phyloP scores from a whole-genome alignment of 2,797 vertebrate species.

The Nannoperca obscura region DNA sequence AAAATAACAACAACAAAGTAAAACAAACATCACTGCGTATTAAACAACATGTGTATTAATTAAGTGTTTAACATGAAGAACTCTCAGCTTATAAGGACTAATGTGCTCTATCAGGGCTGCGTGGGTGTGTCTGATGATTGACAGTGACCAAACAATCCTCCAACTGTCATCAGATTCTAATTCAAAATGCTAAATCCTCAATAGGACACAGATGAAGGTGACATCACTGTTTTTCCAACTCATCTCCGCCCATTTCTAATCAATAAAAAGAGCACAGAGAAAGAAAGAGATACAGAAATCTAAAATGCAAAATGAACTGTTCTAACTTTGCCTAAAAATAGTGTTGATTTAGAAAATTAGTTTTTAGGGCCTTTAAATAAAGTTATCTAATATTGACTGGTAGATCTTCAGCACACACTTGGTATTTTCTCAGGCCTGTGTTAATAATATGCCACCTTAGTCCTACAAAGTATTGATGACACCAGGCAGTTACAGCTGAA shows the following conservation, averaged over 20 bases:
- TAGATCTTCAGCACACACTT: neutral
- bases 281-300: neutral
- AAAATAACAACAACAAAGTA: too few species aligned
- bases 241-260: too few species aligned
- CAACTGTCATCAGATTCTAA: too few species aligned
- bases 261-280: neutral
- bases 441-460: neutral
- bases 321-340: neutral
- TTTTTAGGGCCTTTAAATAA: neutral
- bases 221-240: too few species aligned
- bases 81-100: too few species aligned
- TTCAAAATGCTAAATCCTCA: too few species aligned
- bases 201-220: too few species aligned
- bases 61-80: neutral
- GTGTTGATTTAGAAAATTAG: neutral
- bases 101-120: too few species aligned
- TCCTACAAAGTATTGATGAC: neutral
- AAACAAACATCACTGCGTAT: neutral
- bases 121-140: too few species aligned
- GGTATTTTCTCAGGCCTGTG: neutral
- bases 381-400: neutral
- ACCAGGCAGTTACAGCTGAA: neutral
- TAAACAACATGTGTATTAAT: neutral
- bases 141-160: too few species aligned
- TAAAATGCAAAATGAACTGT: neutral